Evolutionary conservation across 2,888 invertebrate species (phyloP).

Genomic region (Drosophila picticornis): DNA sequence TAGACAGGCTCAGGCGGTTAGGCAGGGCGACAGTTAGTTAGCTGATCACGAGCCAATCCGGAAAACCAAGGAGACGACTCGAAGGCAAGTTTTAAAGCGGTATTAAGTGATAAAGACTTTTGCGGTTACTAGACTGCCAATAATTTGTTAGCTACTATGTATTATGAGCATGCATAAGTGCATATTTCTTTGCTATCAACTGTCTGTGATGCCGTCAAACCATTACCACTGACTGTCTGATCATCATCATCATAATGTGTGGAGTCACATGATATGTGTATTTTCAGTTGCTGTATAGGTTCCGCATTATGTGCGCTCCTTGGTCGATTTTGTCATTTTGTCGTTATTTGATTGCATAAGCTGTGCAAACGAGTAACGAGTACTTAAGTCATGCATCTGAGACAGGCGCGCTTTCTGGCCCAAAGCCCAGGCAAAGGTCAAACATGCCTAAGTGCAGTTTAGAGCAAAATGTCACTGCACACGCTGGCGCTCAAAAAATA

Average conservation of each 20-base stretch:
- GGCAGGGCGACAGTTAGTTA: conserved; percentile 29
- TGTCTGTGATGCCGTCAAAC: not conserved
- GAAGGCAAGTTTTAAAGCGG: conserved; percentile 41
- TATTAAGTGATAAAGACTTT: conserved; percentile 67
- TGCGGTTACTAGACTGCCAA: conserved; percentile 75
- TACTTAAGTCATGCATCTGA: conserved; percentile 52
- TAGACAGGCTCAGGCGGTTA: conserved; percentile 23
- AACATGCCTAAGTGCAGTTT: conserved; percentile 70
- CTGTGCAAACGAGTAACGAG: conserved; percentile 29
- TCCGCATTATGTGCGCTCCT: conserved; percentile 64
- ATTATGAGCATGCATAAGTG: conserved; percentile 50
- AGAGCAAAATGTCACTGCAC: conserved; percentile 75
- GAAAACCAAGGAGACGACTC: conserved; percentile 57
- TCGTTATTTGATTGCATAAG: conserved; percentile 62
- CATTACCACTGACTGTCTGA: conserved; percentile 26
- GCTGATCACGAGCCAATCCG: conserved; percentile 72
- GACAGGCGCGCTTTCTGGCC: conserved; percentile 31
- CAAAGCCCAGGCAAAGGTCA: conserved; percentile 66
- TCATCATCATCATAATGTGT: conserved; percentile 48
- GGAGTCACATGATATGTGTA: conserved; percentile 68
- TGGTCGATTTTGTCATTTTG: conserved; percentile 48
- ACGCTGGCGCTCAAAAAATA: conserved; percentile 64
- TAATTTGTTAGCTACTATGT: conserved; percentile 64
- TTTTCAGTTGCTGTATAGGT: conserved; percentile 41
- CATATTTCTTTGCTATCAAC: conserved; percentile 40